A percentile compares a stretch with the other conserved stretches of the same genome.
Conservation (phyloP, 2,113 vertebrate genomes). For the Psettodes erumei region DNA sequence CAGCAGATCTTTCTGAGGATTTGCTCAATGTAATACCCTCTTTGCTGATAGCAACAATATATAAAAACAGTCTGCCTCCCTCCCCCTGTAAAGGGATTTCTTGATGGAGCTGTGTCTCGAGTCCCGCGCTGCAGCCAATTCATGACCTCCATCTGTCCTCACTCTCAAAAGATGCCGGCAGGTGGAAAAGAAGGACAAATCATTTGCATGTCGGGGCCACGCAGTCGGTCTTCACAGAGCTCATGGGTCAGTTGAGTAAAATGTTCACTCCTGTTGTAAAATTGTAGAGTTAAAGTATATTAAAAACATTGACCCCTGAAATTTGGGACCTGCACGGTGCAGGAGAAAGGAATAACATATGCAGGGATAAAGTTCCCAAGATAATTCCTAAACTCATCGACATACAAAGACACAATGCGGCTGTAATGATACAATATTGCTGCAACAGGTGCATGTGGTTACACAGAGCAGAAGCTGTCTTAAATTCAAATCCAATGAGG, state of each 20-base stretch:
- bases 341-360: neutral
- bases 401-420: slow-evolving; percentile 7
- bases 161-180: slow-evolving; percentile 67
- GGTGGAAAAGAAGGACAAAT: slow-evolving; percentile 64
- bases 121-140: slow-evolving; percentile 68
- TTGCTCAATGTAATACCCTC: slow-evolving; percentile 25
- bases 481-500: slow-evolving; percentile 70
- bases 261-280: slow-evolving; percentile 26
- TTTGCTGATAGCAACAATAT: slow-evolving; percentile 57
- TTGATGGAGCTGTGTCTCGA: slow-evolving; percentile 68
- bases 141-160: slow-evolving; percentile 79
- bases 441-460: slow-evolving; percentile 65
- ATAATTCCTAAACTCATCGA: neutral
- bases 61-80: slow-evolving; percentile 57
- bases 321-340: neutral
- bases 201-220: slow-evolving; percentile 64
- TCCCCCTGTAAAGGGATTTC: slow-evolving; percentile 67
- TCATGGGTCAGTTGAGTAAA: slow-evolving; percentile 42
- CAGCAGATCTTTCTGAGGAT: slow-evolving; percentile 16
- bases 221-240: slow-evolving; percentile 45
- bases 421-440: slow-evolving; percentile 33
- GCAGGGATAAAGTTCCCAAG: neutral
- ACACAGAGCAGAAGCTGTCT: slow-evolving; percentile 48
- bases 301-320: slow-evolving; percentile 7
- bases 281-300: slow-evolving; percentile 8